Conservation (phyloP, 2,888 invertebrate species). For the Bimastos eiseni region DNA sequence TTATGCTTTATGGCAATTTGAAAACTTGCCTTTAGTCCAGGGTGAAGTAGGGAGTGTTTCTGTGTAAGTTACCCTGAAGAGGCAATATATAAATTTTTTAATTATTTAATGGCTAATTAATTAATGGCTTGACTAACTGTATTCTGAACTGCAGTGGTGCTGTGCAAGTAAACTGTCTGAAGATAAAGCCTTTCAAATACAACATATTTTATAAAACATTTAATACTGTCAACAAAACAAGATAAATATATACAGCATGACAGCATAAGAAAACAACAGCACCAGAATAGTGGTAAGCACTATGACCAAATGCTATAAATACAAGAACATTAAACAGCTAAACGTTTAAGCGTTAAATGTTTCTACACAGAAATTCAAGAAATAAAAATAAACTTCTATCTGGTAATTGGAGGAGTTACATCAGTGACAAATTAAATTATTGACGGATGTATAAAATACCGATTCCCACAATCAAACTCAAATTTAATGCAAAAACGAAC, state of each 20-base stretch:
- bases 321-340: neutral
- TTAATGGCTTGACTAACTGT: too few relatives aligned
- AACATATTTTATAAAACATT: neutral
- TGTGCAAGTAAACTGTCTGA: neutral
- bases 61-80: too few relatives aligned
- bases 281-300: neutral
- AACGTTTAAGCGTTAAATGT: neutral
- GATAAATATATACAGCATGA: neutral
- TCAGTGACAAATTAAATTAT: neutral
- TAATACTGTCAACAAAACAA: neutral
- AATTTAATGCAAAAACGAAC: neutral
- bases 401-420: neutral
- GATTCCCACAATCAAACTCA: neutral
- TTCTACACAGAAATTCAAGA: neutral
- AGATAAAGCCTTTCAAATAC: neutral
- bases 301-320: neutral
- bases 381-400: neutral
- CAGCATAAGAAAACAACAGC: neutral
- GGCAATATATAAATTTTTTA: too few relatives aligned
- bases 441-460: neutral
- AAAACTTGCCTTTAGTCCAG: too few relatives aligned
- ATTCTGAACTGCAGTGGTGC: neutral
- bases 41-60: too few relatives aligned
- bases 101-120: too few relatives aligned
- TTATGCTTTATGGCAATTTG: too few relatives aligned